Conservation (phyloP, 2,797 vertebrate genomes). For the Synaphobranchus kaupii region DNA sequence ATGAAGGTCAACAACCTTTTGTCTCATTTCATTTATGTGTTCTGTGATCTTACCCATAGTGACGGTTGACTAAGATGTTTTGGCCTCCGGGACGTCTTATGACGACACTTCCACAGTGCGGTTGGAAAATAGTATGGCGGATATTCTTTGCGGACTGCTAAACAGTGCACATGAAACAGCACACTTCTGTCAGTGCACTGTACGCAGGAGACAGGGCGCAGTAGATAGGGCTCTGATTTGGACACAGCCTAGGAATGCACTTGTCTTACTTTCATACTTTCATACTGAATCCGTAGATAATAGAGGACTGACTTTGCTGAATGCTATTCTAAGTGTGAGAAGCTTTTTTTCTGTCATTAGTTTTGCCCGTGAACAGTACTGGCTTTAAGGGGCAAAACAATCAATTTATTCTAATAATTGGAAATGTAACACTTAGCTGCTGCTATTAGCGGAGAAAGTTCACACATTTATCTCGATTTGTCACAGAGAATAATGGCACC, state of each 20-base stretch:
- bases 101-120: no score
- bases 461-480: constrained; percentile 14
- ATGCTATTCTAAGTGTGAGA: background rate
- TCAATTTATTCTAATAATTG: constrained; percentile 8
- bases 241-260: background rate
- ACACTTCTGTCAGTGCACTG: no score
- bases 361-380: background rate
- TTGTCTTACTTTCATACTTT: background rate
- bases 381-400: background rate
- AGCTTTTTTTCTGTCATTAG: background rate
- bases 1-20: no score
- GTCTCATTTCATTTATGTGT: no score
- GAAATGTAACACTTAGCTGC: constrained; percentile 10
- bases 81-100: no score
- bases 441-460: background rate
- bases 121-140: no score
- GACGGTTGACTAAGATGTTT: no score
- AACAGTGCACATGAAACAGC: no score
- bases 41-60: no score
- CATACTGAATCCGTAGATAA: background rate
- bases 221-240: no score
- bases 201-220: no score
- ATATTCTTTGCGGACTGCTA: no score
- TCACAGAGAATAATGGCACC: background rate
- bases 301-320: background rate